Evolutionary conservation across 2,888 invertebrate species (phyloP).

Genomic region (Erannis defoliaria): DNA sequence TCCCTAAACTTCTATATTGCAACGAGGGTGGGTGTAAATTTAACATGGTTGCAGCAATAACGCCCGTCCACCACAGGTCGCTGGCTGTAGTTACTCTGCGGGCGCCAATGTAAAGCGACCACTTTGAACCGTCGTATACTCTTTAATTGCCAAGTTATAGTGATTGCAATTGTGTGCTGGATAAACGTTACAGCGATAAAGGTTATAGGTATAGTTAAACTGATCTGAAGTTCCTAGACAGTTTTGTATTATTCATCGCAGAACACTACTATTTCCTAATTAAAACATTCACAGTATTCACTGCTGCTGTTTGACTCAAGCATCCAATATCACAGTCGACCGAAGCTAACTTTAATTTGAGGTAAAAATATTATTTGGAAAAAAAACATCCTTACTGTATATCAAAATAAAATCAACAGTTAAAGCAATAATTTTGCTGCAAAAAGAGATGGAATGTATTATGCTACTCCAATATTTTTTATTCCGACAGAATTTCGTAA

Average conservation of each 20-base stretch:
- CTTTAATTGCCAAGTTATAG: slow-evolving; percentile 44
- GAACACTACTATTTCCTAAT: too few species aligned
- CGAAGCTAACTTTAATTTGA: too few species aligned
- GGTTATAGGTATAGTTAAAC: not conserved
- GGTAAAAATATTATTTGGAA: too few species aligned
- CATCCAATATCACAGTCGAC: too few species aligned
- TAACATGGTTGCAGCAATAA: slow-evolving; percentile 53
- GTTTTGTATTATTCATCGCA: too few species aligned
- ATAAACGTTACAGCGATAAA: slow-evolving; percentile 35
- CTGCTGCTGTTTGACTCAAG: too few species aligned
- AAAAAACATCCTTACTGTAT: too few species aligned
- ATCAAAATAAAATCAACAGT: too few species aligned
- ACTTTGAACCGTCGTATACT: slow-evolving; percentile 30
- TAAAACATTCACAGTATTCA: too few species aligned
- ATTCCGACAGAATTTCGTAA: slow-evolving; percentile 1
- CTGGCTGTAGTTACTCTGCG: slow-evolving; percentile 34
- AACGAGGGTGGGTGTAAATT: slow-evolving; percentile 31
- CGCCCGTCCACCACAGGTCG: slow-evolving; percentile 35
- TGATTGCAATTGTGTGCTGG: slow-evolving; percentile 24
- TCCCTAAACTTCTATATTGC: slow-evolving; percentile 19
- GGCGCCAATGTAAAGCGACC: slow-evolving; percentile 47
- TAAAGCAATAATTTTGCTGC: not conserved
- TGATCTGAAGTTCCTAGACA: too few species aligned
- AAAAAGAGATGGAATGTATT: not conserved
- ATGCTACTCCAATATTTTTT: not conserved